Conservation (phyloP, 2,113 vertebrate genomes). For the Origma solitaria region DNA sequence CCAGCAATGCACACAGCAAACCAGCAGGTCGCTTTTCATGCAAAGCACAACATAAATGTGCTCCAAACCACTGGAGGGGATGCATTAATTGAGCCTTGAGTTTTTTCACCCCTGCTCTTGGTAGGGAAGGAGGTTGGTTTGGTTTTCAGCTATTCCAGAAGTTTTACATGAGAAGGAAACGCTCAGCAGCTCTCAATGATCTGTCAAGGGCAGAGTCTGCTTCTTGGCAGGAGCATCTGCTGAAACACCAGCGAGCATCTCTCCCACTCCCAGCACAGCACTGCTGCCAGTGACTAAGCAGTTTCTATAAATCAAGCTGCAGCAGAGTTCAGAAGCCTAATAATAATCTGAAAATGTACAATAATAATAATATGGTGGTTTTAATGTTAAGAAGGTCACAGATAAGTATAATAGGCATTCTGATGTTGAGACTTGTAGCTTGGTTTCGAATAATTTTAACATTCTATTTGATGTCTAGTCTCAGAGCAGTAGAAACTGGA, state of each 20-base stretch:
- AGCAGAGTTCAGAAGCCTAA: slow-evolving; percentile 39
- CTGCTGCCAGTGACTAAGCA: slow-evolving; percentile 63
- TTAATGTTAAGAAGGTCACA: slow-evolving; percentile 31
- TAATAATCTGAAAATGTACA: slow-evolving; percentile 16
- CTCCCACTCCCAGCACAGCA: slow-evolving; percentile 1
- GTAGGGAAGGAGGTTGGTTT: background rate
- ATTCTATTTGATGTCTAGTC: slow-evolving; percentile 25
- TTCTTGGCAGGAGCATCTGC: slow-evolving; percentile 42
- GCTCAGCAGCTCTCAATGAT: background rate
- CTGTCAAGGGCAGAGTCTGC: slow-evolving; percentile 29
- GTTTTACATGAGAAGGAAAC: background rate
- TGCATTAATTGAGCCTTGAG: background rate
- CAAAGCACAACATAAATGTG: background rate
- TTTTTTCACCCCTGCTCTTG: background rate
- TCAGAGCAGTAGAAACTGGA: slow-evolving; percentile 7
- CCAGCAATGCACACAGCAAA: background rate
- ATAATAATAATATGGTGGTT: background rate
- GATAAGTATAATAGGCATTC: slow-evolving; percentile 45
- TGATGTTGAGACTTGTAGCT: slow-evolving; percentile 44
- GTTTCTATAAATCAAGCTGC: slow-evolving; percentile 56
- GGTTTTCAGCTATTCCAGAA: background rate
- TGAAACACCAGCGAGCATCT: background rate
- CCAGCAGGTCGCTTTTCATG: background rate
- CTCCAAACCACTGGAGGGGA: fast-evolving
- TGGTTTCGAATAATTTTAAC: slow-evolving; percentile 11